Evolutionary conservation across 2,888 invertebrate genomes (phyloP), one percentile per base, ranked within the genome.

Genomic region (Rotaria macrura): DNA sequence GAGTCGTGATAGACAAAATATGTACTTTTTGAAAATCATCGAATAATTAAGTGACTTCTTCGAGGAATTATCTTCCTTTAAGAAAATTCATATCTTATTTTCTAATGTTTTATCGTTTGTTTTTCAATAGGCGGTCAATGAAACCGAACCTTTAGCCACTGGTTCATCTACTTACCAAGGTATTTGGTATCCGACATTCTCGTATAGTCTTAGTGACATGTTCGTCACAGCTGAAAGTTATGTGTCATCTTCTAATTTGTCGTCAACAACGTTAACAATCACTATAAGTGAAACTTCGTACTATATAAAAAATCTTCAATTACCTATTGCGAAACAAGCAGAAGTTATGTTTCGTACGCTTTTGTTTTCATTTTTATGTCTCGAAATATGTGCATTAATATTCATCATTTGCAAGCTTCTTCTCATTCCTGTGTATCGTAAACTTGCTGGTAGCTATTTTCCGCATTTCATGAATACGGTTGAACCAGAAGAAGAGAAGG

Each of bases 271-370:
- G 43, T 3, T 79, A 43, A 40, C 40, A 43, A 40, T 79, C n/a
- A 20, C 23, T 10, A 79, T 79, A n/a, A 43, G 7, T 43, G 79
- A 79, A 43, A 79, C 79, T n/a, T 25, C 79, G n/a, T 79, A 43
- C n/a, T 79, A 79, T 43, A 79, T 79, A 10, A 40, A 79, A 79
- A 79, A 79, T 43, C 2, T 25, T 79, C 79, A 79, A 79, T n/a
- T 25, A 43, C 79, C 79, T 10, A 79, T 79, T 43, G 79, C 79
- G 7, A 79, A 79, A 79, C 23, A 79, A 43, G 0, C 79, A 0
- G 79, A 79, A 79, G 17, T 79, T 79, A 23, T 79, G n/a, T 43
- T 79, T 79, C 79, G 43, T 79, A 79, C 40, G 2, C 79, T 79
- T 43, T 43, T 79, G 43, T 79, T 79, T 79, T 2, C 74, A 65